A percentile compares a stretch with the other conserved stretches of the same genome.
Evolutionary conservation across 2,888 invertebrate species (phyloP).

Genomic region (Ptycholaimellus sp.): DNA sequence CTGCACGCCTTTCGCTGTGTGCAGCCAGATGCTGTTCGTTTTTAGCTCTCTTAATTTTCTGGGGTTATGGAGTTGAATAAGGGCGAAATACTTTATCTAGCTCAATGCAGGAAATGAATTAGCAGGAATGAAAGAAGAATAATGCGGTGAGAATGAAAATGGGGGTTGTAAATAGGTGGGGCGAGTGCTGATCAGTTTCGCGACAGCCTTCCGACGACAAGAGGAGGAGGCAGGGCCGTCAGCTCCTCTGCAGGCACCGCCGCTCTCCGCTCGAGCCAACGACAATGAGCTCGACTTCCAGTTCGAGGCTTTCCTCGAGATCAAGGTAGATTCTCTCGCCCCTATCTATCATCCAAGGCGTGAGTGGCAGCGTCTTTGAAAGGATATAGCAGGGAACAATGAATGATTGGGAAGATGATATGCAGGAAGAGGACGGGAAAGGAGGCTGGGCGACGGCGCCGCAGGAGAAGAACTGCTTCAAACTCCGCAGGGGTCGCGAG

Average conservation of each 20-base stretch:
- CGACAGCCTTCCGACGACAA: slow-evolving; percentile 73
- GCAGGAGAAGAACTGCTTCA: slow-evolving; percentile 33
- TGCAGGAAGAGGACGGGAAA: slow-evolving; percentile 60
- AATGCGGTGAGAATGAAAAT: too few species aligned
- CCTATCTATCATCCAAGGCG: not conserved
- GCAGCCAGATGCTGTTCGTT: slow-evolving; percentile 14
- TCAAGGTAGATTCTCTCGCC: slow-evolving; percentile 33
- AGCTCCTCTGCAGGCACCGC: slow-evolving; percentile 30
- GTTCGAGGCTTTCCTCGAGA: slow-evolving; percentile 70
- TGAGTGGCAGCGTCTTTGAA: not conserved
- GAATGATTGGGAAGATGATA: slow-evolving; percentile 1
- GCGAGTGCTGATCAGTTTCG: slow-evolving; percentile 47
- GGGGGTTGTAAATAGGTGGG: slow-evolving; percentile 29
- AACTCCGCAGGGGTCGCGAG: slow-evolving; percentile 53
- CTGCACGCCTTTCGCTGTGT: slow-evolving; percentile 74
- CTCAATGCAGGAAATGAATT: too few species aligned
- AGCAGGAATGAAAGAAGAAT: too few species aligned
- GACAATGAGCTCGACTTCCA: slow-evolving; percentile 41
- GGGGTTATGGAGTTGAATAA: too few species aligned
- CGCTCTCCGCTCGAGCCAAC: slow-evolving; percentile 4
- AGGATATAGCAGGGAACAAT: not conserved
- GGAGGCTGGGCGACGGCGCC: slow-evolving; percentile 31
- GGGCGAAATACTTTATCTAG: too few species aligned
- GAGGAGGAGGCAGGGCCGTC: too few species aligned
- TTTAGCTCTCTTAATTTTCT: slow-evolving; percentile 1